Base-by-base conservation (phyloP, 1,140 invertebrate genomes). In the Drosophila bifasciata region DNA sequence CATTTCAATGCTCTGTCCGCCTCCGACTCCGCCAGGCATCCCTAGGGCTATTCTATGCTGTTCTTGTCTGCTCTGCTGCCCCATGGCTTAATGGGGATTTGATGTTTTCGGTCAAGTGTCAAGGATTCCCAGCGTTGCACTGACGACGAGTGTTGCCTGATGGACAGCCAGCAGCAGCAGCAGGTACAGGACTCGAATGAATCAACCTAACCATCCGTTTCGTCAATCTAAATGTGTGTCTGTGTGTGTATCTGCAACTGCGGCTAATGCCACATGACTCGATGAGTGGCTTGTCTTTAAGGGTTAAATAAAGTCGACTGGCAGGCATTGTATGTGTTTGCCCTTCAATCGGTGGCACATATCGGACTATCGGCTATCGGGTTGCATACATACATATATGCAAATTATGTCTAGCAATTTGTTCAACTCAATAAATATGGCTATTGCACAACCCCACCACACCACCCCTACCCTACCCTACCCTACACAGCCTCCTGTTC, bases 341-440 rank as follows among this genome's bases (percentile, higher is more conserved):
- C 67, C 52, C 50, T 70, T 70, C 64, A 70, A 70, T 73, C 62
- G 52, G 52, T 13, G 52, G 43, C 28, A 36, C 19, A 21, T 57
- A 7, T 32, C 28, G 28, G 28, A 46, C 3, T 57, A 7, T 32
- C 28, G 28, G 28, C 39, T 46, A 25, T 63, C 45, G 62, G 44
- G 23, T 43, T 66, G 44, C 53, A 46, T 56, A 23, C 32, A 63
- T 62, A 21, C 19, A 61, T 51, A 61, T 51, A 66, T 64, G 68
- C 68, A 74, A 74, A 74, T 74, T 73, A 62, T 68, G 71, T 75
- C 71, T 76, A 51, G 61, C 72, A 76, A 76, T 76, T 76, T 76
- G 72, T 67, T 68, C 72, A 55, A 76, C 72, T 75, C 72, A 76
- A 76, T 76, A 76, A 76, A 75, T 75, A 76, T 75, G 71, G 56